A percentile compares a stretch with the other conserved stretches of the same genome.
These are phyloP conservation scores for Regulus satrapa DNA, from an alignment of 2,113 vertebrate species.

Conservation along the genomic window DNA sequence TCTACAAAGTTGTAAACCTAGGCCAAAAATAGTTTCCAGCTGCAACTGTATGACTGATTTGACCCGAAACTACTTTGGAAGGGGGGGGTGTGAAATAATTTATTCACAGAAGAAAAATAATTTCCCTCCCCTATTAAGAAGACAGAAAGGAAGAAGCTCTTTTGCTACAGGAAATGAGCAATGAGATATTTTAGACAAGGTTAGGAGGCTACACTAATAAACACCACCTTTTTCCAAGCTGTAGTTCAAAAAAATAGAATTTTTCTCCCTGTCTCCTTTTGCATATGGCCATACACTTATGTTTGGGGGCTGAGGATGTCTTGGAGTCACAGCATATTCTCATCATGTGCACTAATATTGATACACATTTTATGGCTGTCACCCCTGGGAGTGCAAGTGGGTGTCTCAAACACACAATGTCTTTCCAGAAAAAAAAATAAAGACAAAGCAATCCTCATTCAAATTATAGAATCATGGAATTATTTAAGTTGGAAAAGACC, in stretches of 20 bases:
- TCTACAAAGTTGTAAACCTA: not conserved
- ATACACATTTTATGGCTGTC: not conserved
- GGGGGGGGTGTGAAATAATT: not conserved
- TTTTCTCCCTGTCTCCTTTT: not conserved
- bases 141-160: not conserved
- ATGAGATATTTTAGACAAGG: not conserved
- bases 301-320: not conserved
- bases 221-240: not conserved
- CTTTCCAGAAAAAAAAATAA: not conserved
- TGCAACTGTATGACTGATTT: slow-evolving; percentile 3
- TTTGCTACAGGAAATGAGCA: not conserved
- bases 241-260: not conserved
- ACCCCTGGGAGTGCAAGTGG: not conserved
- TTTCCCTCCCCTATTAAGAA: not conserved
- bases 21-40: slow-evolving; percentile 45
- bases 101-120: not conserved
- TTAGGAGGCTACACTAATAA: not conserved
- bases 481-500: not conserved
- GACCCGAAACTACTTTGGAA: not conserved
- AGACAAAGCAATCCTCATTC: not conserved
- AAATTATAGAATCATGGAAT: not conserved
- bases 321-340: not conserved
- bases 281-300: too few species aligned
- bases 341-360: not conserved
- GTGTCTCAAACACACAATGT: not conserved